phyloP scores from a whole-genome alignment of 2,888 invertebrate species.

The Yponomeuta plumbellus region DNA sequence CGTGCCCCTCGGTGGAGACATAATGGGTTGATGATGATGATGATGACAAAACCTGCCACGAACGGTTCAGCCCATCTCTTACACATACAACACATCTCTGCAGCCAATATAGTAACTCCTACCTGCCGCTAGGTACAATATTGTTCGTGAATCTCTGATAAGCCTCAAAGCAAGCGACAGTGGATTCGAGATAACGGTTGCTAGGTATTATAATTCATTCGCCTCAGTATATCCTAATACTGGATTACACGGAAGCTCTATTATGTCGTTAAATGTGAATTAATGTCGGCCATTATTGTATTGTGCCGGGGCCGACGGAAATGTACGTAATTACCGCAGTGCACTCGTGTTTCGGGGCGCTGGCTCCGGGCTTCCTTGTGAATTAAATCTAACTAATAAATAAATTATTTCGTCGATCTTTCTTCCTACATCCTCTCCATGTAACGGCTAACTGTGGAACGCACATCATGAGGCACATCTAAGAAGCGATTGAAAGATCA shows the following conservation, averaged over 20 bases:
- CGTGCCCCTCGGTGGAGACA: too few species aligned
- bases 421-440: too few species aligned
- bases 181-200: not conserved
- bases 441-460: too few species aligned
- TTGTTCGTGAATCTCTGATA: slow-evolving; percentile 1
- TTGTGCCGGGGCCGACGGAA: not conserved
- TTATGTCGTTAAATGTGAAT: slow-evolving; percentile 3
- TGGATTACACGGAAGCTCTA: slow-evolving; percentile 2
- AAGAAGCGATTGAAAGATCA: too few species aligned
- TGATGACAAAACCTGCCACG: too few species aligned
- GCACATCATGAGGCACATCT: too few species aligned
- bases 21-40: too few species aligned
- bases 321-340: not conserved
- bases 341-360: not conserved
- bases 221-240: slow-evolving; percentile 3
- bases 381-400: too few species aligned
- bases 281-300: slow-evolving; percentile 5
- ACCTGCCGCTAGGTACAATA: not conserved
- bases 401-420: too few species aligned
- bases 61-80: too few species aligned
- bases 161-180: slow-evolving; percentile 2
- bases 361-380: too few species aligned
- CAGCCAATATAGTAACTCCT: not conserved
- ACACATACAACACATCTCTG: not conserved
- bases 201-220: not conserved